Conservation (phyloP, 2,797 vertebrate species). For the Scolopax bukidnonensis region DNA sequence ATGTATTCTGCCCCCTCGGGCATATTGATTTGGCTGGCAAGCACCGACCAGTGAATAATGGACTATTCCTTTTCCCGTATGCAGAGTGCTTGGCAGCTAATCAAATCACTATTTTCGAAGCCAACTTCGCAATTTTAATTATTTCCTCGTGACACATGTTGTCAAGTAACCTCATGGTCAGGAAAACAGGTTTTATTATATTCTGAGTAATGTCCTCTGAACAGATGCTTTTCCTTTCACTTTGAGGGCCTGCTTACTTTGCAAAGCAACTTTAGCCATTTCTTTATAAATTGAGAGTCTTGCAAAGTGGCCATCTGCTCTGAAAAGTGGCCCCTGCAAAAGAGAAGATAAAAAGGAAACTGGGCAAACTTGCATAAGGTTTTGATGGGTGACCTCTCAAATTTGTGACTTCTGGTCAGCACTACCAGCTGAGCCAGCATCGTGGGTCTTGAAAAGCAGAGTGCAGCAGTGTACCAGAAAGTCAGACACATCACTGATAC, state of each 20-base stretch:
- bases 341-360: not conserved
- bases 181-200: slow-evolving; percentile 26
- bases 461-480: rapidly evolving
- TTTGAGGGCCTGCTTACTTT: not conserved
- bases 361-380: not conserved
- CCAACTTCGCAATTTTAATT: slow-evolving; percentile 42
- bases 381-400: not conserved
- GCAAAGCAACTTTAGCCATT: not conserved
- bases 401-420: not conserved
- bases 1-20: not conserved
- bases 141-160: slow-evolving; percentile 20
- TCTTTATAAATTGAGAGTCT: not conserved
- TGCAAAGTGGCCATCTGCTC: not conserved
- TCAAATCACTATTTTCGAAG: slow-evolving; percentile 23
- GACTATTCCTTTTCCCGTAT: not conserved
- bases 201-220: not conserved
- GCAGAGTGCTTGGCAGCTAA: slow-evolving; percentile 6
- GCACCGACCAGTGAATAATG: not conserved
- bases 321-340: not conserved
- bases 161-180: slow-evolving; percentile 33
- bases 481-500: rapidly evolving
- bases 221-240: not conserved
- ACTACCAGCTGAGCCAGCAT: not conserved
- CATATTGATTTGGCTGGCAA: not conserved
- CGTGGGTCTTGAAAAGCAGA: not conserved